Percentiles rank a stretch among this genome's conserved stretches.
Evolutionary conservation across 2,113 vertebrate genomes (phyloP).

Genomic region (Cercopithecus mona): DNA sequence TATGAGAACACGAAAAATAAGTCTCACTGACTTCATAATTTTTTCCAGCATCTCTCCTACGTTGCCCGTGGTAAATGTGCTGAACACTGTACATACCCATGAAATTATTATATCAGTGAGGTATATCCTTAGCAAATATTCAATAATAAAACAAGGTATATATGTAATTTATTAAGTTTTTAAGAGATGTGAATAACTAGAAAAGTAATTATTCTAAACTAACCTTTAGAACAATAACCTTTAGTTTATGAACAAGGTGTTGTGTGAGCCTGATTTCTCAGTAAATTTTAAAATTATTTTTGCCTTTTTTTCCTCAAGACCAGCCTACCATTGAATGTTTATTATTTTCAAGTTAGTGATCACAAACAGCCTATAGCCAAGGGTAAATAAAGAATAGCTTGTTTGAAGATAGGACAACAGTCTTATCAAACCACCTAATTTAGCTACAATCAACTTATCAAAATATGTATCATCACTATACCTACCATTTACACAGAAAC

Average conservation of each 20-base stretch:
- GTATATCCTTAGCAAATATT: background rate
- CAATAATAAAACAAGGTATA: background rate
- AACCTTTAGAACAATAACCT: background rate
- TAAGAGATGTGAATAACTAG: background rate
- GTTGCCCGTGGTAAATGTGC: background rate
- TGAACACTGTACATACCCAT: background rate
- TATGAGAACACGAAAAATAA: background rate
- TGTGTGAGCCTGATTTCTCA: background rate
- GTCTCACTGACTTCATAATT: background rate
- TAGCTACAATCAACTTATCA: background rate
- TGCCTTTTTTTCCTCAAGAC: no score
- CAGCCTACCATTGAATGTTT: background rate
- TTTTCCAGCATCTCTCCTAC: background rate
- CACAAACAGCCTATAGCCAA: background rate
- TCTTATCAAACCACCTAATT: background rate
- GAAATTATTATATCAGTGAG: background rate
- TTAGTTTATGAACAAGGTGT: background rate
- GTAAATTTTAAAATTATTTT: background rate
- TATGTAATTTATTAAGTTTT: background rate
- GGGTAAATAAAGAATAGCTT: background rate
- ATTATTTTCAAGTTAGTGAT: conserved; percentile 34
- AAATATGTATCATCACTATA: background rate
- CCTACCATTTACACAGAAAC: background rate
- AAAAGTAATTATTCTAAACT: conserved; percentile 10
- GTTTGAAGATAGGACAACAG: background rate